A percentile compares a stretch with the other conserved stretches of the same genome.
phyloP scores from a whole-genome alignment of 2,797 vertebrate species.

The Taenioides sp. region DNA sequence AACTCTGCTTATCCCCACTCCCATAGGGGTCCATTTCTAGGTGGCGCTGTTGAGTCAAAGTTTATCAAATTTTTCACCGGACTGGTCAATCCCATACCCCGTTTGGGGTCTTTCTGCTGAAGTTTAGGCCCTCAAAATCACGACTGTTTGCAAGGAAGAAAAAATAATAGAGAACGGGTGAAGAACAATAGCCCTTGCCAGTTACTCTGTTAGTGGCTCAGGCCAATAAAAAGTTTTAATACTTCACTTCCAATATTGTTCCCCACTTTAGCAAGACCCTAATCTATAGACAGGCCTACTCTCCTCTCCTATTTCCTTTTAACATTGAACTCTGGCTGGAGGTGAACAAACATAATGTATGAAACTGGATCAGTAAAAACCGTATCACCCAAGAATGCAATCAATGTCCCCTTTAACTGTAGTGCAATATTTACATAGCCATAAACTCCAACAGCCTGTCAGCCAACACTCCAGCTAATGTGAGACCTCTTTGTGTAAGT shows the following conservation, averaged over 20 bases:
- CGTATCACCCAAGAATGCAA: background rate
- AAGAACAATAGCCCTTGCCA: no score
- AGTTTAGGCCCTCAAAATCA: no score
- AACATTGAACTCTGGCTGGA: background rate
- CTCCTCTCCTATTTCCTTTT: background rate
- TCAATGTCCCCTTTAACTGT: background rate
- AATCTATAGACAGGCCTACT: background rate
- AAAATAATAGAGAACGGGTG: no score
- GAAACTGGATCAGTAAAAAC: background rate
- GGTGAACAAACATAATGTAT: background rate
- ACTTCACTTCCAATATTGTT: background rate
- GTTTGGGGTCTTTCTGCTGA: no score
- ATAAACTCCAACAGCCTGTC: constrained; percentile 13
- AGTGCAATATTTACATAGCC: background rate
- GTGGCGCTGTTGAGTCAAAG: no score
- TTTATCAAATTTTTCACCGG: no score
- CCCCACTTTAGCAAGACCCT: background rate
- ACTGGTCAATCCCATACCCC: no score
- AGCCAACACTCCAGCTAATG: constrained; percentile 20
- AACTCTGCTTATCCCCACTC: no score
- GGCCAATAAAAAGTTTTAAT: no score
- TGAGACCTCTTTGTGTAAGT: constrained; percentile 30
- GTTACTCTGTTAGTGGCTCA: no score
- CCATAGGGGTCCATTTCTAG: no score
- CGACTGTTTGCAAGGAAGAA: no score